Evolutionary conservation across 1,140 invertebrate species (phyloP).

Genomic region (Semibalanus balanoides): DNA sequence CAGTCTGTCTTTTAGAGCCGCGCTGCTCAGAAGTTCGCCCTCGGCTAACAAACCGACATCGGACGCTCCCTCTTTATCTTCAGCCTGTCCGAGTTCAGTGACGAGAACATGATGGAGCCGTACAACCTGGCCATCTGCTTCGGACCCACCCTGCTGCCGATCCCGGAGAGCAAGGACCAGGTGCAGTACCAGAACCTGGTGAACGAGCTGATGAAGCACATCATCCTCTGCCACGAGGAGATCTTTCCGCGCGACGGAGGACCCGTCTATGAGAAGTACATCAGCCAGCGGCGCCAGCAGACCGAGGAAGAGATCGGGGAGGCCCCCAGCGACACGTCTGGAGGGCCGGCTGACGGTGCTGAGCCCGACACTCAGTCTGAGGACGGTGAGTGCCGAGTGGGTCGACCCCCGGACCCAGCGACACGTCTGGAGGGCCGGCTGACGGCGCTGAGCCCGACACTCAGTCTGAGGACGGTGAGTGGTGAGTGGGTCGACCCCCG

Average conservation of each 20-base stretch:
- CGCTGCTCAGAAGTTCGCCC: background rate
- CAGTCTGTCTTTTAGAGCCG: too few species aligned
- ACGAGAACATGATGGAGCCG: constrained; percentile 97
- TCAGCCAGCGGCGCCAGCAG: constrained; percentile 39
- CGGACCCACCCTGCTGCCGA: constrained; percentile 90
- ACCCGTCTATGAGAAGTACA: constrained; percentile 64
- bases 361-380: constrained; percentile 20
- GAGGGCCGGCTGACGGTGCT: constrained; percentile 12
- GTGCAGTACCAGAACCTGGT: constrained; percentile 87
- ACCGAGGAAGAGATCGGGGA: constrained; percentile 52
- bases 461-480: constrained; percentile 22
- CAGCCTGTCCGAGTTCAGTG: constrained; percentile 79
- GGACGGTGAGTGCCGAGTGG: constrained; percentile 21
- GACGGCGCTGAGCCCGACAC: constrained; percentile 19
- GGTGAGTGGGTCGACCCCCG: too few species aligned
- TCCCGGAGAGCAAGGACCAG: constrained; percentile 87
- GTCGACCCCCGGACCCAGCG: too few species aligned
- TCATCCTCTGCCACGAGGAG: constrained; percentile 75
- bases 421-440: constrained; percentile 23
- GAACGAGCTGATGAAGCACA: constrained; percentile 86
- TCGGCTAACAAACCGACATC: too few species aligned
- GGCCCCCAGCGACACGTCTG: constrained; percentile 44
- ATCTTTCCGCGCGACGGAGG: constrained; percentile 63
- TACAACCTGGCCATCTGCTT: constrained; percentile 96
- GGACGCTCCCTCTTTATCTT: too few species aligned